Percentiles rank a stretch among this genome's conserved stretches.
Conservation (phyloP, 1,140 invertebrate species). For the Apis dorsata region DNA sequence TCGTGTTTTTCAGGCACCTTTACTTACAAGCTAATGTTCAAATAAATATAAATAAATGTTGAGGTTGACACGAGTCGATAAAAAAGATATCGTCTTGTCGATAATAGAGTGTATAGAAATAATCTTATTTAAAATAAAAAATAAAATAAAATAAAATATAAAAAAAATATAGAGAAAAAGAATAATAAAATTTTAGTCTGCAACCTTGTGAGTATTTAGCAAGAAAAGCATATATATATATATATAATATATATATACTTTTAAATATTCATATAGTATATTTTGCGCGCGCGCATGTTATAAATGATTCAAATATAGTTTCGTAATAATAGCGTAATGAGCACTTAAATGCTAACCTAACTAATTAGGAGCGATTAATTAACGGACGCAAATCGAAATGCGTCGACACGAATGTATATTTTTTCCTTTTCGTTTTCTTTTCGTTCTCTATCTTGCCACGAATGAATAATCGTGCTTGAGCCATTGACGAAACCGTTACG, state of each 20-base stretch:
- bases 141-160: conserved; percentile 28
- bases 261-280: conserved; percentile 50
- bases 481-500: conserved; percentile 48
- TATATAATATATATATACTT: conserved; percentile 34
- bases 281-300: conserved; percentile 44
- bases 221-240: conserved; percentile 64
- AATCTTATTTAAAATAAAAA: conserved; percentile 38
- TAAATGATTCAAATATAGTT: conserved; percentile 54
- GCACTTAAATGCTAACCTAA: conserved; percentile 65
- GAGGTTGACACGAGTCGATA: conserved; percentile 30
- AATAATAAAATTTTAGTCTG: conserved; percentile 61
- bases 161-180: conserved; percentile 9
- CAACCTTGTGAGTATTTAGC: conserved; percentile 72
- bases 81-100: conserved; percentile 46
- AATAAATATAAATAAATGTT: conserved; percentile 70
- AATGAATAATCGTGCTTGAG: conserved; percentile 46
- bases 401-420: conserved; percentile 35
- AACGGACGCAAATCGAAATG: conserved; percentile 40
- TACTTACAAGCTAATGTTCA: conserved; percentile 68
- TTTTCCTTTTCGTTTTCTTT: neutral
- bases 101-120: conserved; percentile 49
- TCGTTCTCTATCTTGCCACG: conserved; percentile 42
- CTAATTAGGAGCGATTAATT: conserved; percentile 55
- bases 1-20: conserved; percentile 70
- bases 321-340: conserved; percentile 52